Evolutionary conservation across 2,888 invertebrate species (phyloP), one percentile per base, ranked within the genome.

Genomic region (Himalopsyche kuldschensis): DNA sequence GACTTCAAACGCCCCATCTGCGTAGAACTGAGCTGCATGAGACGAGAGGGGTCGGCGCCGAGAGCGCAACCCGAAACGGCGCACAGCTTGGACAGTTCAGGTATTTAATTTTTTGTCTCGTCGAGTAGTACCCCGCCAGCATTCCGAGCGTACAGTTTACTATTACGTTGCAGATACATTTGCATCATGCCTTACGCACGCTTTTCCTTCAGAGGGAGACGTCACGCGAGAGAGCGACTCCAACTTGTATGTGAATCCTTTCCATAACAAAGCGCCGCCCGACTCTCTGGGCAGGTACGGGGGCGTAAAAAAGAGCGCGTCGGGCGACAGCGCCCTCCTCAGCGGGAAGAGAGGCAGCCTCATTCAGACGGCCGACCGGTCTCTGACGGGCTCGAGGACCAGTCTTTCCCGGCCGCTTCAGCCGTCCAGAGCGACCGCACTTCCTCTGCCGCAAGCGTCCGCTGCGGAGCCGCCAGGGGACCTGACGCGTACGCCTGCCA

Each of bases 181-280:
- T 92, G 97, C 97, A 90, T 98, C 97, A 91, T 98, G 98, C 93
- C 96, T 97, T 92, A 98, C 98, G 89, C 97, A 98, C 93, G 97
- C 97, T 89, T 97, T 96, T 92, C 94, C 96, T 91, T 97, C 97
- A 88, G 96, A 96, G 92, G 95, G 94, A 89, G 95, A 95, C 91
- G 92, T 95, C 89, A 94, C 94, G 87, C 92, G 93, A 89, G 94
- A 94, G 89, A 91, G 91, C 89, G 95, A 95, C 90, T 96, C 96
- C 90, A 97, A 96, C 92, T 93, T 97, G 89, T 97, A 97, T 91
- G 95, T 97, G 89, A 97, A 97, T 91, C 97, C 97, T 84, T 90
- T 97, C 92, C 96, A 95, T 89, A 95, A 95, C 91, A 92, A 90
- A 86, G 87, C 90, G 90, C 86, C 87, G 81, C 86, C 87, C 85